Evolutionary conservation across 2,888 invertebrate species (phyloP), one percentile per base, ranked within the genome.

Genomic region (Caenorhabditis drosophilae): DNA sequence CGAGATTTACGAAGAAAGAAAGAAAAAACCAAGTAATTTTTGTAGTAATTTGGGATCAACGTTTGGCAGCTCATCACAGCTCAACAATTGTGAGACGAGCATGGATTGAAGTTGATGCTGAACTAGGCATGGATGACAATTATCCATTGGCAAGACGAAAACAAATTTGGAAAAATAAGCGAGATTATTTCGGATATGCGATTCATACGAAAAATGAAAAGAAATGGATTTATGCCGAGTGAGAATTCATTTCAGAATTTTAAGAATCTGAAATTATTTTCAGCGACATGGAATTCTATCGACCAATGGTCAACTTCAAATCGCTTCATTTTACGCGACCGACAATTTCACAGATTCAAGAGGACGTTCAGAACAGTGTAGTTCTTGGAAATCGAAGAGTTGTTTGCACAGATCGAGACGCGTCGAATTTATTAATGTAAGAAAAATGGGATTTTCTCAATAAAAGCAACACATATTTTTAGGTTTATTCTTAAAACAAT

Each of bases 81-180:
- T 6, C 26, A 15, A 12, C 0, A 22, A 20, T 56, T 12, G 27
- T 49, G 1, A 41, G 62, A 18, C 56, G 62, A 27, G 62, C 62
- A 9, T 62, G 62, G 62, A 25, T 35, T 9, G 36, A 45, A 34
- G 7, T 62, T 4, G 49, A 62, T 16, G 26, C 4, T 1, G 62
- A 56, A 26, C 44, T 62, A 4, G 56, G 56, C 25, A 3, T 27
- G 1, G 41, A 53, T 35, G 56, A 51, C n/a, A 49, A 56, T 20
- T 62, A 62, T 49, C 52, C 62, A 25, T 27, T 62, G 56, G 27
- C 36, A 22, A 22, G 62, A 25, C 27, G 52, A 6, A 51, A 52
- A 34, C 62, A 62, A 34, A 62, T 62, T 16, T 62, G 62, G 62
- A 62, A 62, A 35, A 62, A 52, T 50, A 62, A 62, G n/a, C 52